Evolutionary conservation across 2,888 invertebrate species (phyloP).

Genomic region (Apotomis betuletana): DNA sequence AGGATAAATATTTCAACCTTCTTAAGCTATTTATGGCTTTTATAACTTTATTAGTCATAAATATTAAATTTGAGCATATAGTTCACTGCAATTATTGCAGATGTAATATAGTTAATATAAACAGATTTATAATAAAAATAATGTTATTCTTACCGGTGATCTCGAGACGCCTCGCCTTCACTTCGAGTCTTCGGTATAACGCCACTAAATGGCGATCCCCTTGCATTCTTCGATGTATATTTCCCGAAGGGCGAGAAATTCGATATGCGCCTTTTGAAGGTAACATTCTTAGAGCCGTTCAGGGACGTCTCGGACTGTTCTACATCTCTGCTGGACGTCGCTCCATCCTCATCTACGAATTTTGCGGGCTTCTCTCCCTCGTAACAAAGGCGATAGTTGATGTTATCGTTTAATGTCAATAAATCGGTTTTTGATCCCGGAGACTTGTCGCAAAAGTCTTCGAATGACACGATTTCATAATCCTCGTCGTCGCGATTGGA

Average conservation of each 20-base stretch:
- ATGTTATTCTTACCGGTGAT: slow-evolving; percentile 64
- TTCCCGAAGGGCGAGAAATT: slow-evolving; percentile 74
- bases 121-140: slow-evolving; percentile 10
- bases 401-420: slow-evolving; percentile 80
- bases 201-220: slow-evolving; percentile 67
- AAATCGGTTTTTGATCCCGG: slow-evolving; percentile 80
- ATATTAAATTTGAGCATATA: background rate
- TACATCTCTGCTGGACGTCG: slow-evolving; percentile 62
- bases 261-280: slow-evolving; percentile 64
- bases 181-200: slow-evolving; percentile 67
- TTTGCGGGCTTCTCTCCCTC: slow-evolving; percentile 68
- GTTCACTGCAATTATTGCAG: background rate
- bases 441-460: slow-evolving; percentile 84
- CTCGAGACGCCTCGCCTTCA: slow-evolving; percentile 65
- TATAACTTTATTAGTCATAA: too few species aligned
- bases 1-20: too few species aligned
- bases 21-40: too few species aligned
- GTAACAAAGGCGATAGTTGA: slow-evolving; percentile 79
- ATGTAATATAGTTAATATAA: background rate
- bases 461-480: slow-evolving; percentile 83
- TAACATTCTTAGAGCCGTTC: slow-evolving; percentile 65
- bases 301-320: slow-evolving; percentile 75
- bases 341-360: slow-evolving; percentile 63
- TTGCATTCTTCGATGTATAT: slow-evolving; percentile 57
- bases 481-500: slow-evolving; percentile 72